Evolutionary conservation across 1,140 invertebrate species (phyloP), one percentile per base, ranked within the genome.

Genomic region (Notospermus geniculatus): DNA sequence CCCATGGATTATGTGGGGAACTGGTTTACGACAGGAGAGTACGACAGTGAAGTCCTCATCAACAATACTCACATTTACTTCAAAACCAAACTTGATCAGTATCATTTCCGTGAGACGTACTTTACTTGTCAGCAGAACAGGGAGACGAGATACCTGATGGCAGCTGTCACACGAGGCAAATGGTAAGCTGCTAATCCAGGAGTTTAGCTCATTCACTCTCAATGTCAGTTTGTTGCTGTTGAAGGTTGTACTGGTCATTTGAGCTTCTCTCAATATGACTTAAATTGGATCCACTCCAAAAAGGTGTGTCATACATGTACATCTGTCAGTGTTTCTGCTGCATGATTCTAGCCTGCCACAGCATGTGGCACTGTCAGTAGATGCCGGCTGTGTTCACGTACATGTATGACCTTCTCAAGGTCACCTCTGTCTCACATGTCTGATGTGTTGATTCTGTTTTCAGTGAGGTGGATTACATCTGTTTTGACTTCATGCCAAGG

Each of bases 1-100:
- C 93, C 95, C 0, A 88, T 93, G 80, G 97, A 97, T 78, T 95
- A 96, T 77, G 89, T 88, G 1, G 95, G 95, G 11, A 86, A 90
- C 36, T 98, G 95, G 95, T 93, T 97, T 23, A 97, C 97, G 69
- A 97, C 95, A 0, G 94, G 93, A 0, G 95, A 97, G 74, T 91
- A 95, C 64, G 92, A 97, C 80, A 93, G 93, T 1, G 91, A 96
- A 80, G 77, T 81, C n/a, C 85, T 86, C 17, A 95, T 98, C 46
- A 98, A 98, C 80, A 90, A 93, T 70, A 98, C 96, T 0, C 94
- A 97, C 74, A 95, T 98, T 36, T 70, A 74, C 89, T 95, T 73
- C 93, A 96, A 84, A 93, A 92, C 22, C 81, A 91, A 92, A 81
- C 93, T 95, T 0, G 95, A 98, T 54, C 63, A 74, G 65, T 80